Evolutionary conservation across 2,888 invertebrate species (phyloP).

Genomic region (Fissipunctia ypsillon): DNA sequence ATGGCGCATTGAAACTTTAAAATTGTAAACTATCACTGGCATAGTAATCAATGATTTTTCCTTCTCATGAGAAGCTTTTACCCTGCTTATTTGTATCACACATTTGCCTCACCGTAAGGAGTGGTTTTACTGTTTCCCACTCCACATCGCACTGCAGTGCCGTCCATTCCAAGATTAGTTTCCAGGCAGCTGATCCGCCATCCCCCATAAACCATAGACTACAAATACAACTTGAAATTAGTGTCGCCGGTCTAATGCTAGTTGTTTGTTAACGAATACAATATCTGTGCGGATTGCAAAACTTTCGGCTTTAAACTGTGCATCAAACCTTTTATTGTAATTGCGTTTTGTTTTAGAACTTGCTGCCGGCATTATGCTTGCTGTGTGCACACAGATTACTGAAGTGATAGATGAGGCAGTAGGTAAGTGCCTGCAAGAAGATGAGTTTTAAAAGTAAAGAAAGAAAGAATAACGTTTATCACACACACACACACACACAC

Average conservation of each 20-base stretch:
- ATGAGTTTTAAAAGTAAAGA: too few relatives aligned
- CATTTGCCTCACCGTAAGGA: background rate
- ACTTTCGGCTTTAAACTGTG: conserved; percentile 53
- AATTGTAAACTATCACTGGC: background rate
- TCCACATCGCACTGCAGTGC: conserved; percentile 27
- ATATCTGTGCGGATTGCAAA: conserved; percentile 50
- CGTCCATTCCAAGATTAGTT: conserved; percentile 60
- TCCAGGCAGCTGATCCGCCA: conserved; percentile 56
- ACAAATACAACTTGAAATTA: conserved; percentile 63
- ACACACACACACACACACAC: too few relatives aligned
- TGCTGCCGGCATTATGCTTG: conserved; percentile 51
- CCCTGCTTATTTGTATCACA: background rate
- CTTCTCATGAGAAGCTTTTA: background rate
- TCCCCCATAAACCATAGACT: conserved; percentile 54
- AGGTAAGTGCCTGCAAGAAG: too few relatives aligned
- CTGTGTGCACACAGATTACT: conserved; percentile 30
- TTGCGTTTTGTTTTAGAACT: conserved; percentile 56
- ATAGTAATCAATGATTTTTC: background rate
- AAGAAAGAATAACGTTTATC: too few relatives aligned
- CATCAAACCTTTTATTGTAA: conserved; percentile 63
- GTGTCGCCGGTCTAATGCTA: conserved; percentile 58
- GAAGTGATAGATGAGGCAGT: conserved; percentile 21
- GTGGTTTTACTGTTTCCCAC: conserved; percentile 33
- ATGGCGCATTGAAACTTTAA: background rate
- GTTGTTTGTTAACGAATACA: conserved; percentile 64